A percentile compares a stretch with the other conserved stretches of the same genome.
phyloP scores from a whole-genome alignment of 2,888 invertebrate genomes.

The Tenthredo distinguenda region DNA sequence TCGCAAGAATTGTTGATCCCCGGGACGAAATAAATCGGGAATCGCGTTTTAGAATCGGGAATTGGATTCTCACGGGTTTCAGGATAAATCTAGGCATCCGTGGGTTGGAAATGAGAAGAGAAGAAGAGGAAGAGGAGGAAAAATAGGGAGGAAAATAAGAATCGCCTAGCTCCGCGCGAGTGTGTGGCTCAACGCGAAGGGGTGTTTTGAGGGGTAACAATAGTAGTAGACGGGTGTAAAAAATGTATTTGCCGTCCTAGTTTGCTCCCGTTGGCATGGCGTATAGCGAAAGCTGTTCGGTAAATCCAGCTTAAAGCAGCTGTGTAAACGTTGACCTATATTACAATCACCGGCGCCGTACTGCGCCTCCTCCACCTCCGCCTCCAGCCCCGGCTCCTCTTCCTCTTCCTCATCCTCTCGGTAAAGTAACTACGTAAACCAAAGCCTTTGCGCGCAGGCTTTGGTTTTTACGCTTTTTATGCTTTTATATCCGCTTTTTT shows the following conservation, averaged over 20 bases:
- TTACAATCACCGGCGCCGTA: conserved; percentile 70
- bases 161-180: neutral
- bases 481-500: conserved; percentile 27
- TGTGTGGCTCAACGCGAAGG: conserved; percentile 3
- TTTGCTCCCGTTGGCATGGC: conserved; percentile 72
- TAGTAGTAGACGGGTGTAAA: conserved; percentile 62
- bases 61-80: neutral
- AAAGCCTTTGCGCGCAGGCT: neutral
- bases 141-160: neutral
- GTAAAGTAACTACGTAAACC: conserved; percentile 41
- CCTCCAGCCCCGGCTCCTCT: neutral
- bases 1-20: neutral
- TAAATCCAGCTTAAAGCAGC: conserved; percentile 76
- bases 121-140: neutral
- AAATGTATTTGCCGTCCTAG: conserved; percentile 75
- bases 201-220: neutral
- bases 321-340: conserved; percentile 77
- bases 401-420: neutral
- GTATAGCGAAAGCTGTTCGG: conserved; percentile 73
- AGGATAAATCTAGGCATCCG: neutral
- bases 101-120: neutral
- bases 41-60: neutral
- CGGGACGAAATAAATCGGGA: neutral
- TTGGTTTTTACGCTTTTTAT: conserved; percentile 31
- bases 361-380: neutral